Conservation (phyloP, 2,888 invertebrate genomes). For the Hartigia nigra region DNA sequence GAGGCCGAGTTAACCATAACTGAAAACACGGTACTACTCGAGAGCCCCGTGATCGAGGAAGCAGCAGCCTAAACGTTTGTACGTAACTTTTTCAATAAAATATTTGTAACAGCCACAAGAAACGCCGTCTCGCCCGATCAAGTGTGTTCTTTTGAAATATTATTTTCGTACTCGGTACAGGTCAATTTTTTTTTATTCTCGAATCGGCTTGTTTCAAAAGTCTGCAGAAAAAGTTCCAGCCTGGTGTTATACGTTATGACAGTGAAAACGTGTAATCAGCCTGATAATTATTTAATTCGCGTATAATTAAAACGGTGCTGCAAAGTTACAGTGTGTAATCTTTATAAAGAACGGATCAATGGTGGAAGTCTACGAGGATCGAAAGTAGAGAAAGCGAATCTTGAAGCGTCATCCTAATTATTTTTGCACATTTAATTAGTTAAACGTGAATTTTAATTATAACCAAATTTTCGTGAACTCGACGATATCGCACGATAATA, state of each 20-base stretch:
- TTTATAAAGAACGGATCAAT: too few species aligned
- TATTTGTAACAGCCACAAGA: constrained; percentile 1
- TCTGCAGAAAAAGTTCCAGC: not conserved
- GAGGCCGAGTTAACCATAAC: constrained; percentile 39
- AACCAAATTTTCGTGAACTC: not conserved
- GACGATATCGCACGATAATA: not conserved
- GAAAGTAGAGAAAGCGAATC: not conserved
- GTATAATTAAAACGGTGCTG: not conserved
- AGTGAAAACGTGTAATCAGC: not conserved
- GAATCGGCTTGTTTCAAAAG: not conserved
- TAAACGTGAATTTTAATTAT: not conserved
- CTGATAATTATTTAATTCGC: not conserved
- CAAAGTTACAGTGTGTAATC: not conserved
- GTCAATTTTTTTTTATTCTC: not conserved
- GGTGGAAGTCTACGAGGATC: not conserved
- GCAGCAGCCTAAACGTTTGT: constrained; percentile 54
- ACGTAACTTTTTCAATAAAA: constrained; percentile 17
- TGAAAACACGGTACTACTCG: constrained; percentile 41
- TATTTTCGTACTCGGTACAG: not conserved
- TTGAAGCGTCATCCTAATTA: not conserved
- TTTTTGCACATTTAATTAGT: not conserved
- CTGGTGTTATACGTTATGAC: not conserved
- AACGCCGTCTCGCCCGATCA: not conserved
- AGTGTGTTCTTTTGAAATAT: not conserved
- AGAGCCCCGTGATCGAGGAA: constrained; percentile 55